These are phyloP conservation scores for Drosophila flavopinicola DNA, from an alignment of 2,888 invertebrate genomes.

Conservation along the genomic window DNA sequence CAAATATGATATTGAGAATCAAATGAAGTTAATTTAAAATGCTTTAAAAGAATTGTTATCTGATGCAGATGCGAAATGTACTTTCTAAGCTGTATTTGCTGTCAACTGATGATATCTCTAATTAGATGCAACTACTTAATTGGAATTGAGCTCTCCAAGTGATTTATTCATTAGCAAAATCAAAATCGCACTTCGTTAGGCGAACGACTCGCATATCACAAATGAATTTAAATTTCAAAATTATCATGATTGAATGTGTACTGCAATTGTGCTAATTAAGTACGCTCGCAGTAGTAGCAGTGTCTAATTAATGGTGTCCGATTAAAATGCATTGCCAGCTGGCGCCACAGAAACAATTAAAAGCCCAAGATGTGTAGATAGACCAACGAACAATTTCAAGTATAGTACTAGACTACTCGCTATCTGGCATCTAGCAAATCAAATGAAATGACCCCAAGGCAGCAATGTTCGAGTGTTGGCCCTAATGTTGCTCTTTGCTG, in stretches of 20 bases:
- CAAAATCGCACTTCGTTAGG: slow-evolving; percentile 17
- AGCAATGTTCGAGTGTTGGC: slow-evolving; percentile 10
- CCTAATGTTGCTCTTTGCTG: slow-evolving; percentile 28
- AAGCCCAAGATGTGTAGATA: slow-evolving; percentile 17
- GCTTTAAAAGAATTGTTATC: too few species aligned
- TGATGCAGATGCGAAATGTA: too few species aligned
- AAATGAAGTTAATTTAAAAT: too few species aligned
- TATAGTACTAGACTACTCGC: background rate
- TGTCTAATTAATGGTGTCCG: slow-evolving; percentile 69
- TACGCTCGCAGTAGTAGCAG: too few species aligned
- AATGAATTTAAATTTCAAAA: slow-evolving; percentile 48
- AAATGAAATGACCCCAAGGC: slow-evolving; percentile 16
- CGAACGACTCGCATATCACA: slow-evolving; percentile 19
- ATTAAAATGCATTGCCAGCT: slow-evolving; percentile 47
- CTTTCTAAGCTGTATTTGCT: too few species aligned
- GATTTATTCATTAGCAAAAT: slow-evolving; percentile 41
- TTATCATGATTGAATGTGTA: slow-evolving; percentile 59
- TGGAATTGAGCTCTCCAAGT: slow-evolving; percentile 25
- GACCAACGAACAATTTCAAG: too few species aligned
- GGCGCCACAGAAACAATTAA: slow-evolving; percentile 16
- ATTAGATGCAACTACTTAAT: slow-evolving; percentile 37
- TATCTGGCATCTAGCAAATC: slow-evolving; percentile 8
- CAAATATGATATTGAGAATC: too few species aligned
- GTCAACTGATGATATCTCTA: slow-evolving; percentile 56
- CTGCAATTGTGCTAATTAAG: slow-evolving; percentile 55